Percentiles rank a stretch among this genome's conserved stretches.
Conservation (phyloP, 2,113 vertebrate species). For the Entelurus aequoreus region DNA sequence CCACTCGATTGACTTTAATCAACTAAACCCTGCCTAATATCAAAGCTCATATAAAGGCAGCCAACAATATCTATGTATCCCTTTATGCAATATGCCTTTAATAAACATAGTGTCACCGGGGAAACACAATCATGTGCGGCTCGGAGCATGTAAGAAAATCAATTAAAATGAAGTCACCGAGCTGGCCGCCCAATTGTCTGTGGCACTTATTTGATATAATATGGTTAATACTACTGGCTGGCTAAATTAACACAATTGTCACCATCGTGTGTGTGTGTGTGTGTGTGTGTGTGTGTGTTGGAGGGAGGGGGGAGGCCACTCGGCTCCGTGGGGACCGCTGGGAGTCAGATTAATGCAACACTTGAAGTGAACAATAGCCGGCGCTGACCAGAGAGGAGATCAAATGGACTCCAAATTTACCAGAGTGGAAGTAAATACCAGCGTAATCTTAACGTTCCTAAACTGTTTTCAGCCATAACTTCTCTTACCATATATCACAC, state of each 20-base stretch:
- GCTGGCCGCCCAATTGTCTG: slow-evolving; percentile 82
- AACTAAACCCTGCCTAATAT: slow-evolving; percentile 61
- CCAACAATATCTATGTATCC: slow-evolving; percentile 77
- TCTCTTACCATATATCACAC: too few species aligned
- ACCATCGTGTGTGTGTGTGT: slow-evolving; percentile 56
- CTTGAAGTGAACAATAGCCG: slow-evolving; percentile 67
- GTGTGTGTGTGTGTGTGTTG: slow-evolving; percentile 21
- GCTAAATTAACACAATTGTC: slow-evolving; percentile 92
- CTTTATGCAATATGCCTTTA: slow-evolving; percentile 82
- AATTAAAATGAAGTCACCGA: slow-evolving; percentile 94
- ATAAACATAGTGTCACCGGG: slow-evolving; percentile 88
- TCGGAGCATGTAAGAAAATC: slow-evolving; percentile 85
- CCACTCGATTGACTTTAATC: slow-evolving; percentile 63
- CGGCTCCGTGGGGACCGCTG: slow-evolving; percentile 61
- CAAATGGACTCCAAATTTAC: slow-evolving; percentile 35
- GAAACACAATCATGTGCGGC: slow-evolving; percentile 82
- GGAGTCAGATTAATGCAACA: slow-evolving; percentile 66
- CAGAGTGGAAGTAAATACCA: not conserved
- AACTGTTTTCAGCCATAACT: not conserved
- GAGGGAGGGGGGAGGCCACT: slow-evolving; percentile 39
- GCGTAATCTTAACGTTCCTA: not conserved
- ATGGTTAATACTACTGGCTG: slow-evolving; percentile 89
- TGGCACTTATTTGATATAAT: slow-evolving; percentile 96
- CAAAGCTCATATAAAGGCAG: slow-evolving; percentile 69
- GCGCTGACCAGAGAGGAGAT: slow-evolving; percentile 59